These are phyloP conservation scores for Neosilurus hyrtlii DNA, from an alignment of 2,797 vertebrate species.

Conservation along the genomic window DNA sequence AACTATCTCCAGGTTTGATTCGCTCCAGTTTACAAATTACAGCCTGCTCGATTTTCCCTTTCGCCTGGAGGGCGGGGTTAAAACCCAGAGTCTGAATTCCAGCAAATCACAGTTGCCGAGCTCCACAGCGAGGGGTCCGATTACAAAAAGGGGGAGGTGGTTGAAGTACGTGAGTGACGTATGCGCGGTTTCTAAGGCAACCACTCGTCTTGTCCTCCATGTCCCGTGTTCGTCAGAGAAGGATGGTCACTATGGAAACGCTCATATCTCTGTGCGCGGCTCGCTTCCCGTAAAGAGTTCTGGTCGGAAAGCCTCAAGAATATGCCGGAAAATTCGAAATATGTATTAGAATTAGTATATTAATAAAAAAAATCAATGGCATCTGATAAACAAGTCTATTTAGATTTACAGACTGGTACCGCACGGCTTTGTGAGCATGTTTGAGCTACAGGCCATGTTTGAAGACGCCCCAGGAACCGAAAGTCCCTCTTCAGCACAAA, in stretches of 20 bases:
- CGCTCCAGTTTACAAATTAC: constrained; percentile 33
- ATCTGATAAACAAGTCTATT: constrained; percentile 1
- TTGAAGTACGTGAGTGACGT: constrained; percentile 53
- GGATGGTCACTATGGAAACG: constrained; percentile 62
- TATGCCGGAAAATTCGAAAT: constrained; percentile 38
- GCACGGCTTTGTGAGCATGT: background rate
- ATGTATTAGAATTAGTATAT: too few species aligned
- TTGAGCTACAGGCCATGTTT: background rate
- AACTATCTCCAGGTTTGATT: constrained; percentile 14
- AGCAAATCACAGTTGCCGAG: constrained; percentile 61
- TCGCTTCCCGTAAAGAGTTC: constrained; percentile 61
- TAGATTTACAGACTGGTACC: background rate
- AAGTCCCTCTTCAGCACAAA: background rate
- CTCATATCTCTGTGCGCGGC: constrained; percentile 57
- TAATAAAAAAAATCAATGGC: background rate
- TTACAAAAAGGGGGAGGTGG: constrained; percentile 51
- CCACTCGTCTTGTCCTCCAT: constrained; percentile 62
- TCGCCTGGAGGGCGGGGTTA: constrained; percentile 54
- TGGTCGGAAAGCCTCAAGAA: constrained; percentile 55
- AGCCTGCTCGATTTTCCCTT: constrained; percentile 58
- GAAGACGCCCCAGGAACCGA: background rate
- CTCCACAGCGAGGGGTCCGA: constrained; percentile 50
- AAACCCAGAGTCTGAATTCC: constrained; percentile 56
- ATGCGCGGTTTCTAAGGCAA: constrained; percentile 65
- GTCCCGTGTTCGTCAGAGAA: constrained; percentile 56